Evolutionary conservation across 2,797 vertebrate genomes (phyloP), one percentile per base, ranked within the genome.

Genomic region (Anguilla megastoma): DNA sequence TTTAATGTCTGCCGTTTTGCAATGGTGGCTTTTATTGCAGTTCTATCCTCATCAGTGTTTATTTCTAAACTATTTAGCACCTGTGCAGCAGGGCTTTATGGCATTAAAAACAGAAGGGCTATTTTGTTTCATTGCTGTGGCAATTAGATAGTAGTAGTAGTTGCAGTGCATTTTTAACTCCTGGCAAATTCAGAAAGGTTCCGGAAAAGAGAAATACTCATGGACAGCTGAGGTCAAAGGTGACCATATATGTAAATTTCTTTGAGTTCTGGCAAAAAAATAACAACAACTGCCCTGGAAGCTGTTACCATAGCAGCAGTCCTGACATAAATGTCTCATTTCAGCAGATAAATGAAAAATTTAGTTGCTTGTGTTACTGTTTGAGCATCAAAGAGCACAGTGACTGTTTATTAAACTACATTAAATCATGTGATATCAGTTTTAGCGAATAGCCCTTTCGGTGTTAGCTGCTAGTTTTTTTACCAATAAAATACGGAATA

Each of bases 181-280:
- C 18, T 45, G 74, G 79, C 58, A 82, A 36, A 66, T 50, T 80
- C 54, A 63, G 76, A 79, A 79, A 79, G 33, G 69, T 33, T 9
- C 36, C 2, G 41, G 14, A 79, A 79, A 41, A 79, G 7, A 41
- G 24, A 45, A 79, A 66, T 0, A 50, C 79, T 24, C n/a, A 60
- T 82, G 86, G 54, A n/a, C 76, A 87, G 14, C 76, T 56, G 86
- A 66, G 56, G 79, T 80, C 45, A 66, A 66, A 48, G 36, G 3
- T 83, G 76, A 87, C 56, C 41, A 50, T 66, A 52, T 52, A 18
- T 84, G 82, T 21, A 5, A 48, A 82, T 82, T n/a, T 84, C 5
- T 41, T 79, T 8, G 2, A 14, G 45, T 54, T 84, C 3, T 84
- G 60, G 54, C 74, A 80, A 41, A 79, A 79, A 27, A 36, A 76